Percentiles rank a stretch among this genome's conserved stretches.
Conservation (phyloP, 2,113 vertebrate species). For the Diglossa brunneiventris region DNA sequence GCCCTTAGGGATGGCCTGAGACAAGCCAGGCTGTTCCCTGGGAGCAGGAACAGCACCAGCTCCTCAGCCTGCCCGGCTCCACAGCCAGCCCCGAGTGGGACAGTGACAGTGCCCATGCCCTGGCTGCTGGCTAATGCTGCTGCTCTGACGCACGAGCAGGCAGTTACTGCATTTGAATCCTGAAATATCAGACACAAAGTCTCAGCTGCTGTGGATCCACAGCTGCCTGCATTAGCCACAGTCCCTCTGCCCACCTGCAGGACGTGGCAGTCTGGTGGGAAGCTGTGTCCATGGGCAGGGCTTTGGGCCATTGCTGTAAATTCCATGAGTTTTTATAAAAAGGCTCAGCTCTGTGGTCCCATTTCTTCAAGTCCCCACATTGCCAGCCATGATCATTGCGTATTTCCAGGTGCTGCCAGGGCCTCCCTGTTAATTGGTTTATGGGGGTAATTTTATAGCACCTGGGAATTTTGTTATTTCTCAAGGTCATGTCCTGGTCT, state of each 20-base stretch:
- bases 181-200: neutral
- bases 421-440: neutral
- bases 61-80: no score
- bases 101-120: no score
- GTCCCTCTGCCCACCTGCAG: no score
- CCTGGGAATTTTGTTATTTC: neutral
- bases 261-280: neutral
- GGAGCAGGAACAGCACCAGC: no score
- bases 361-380: neutral
- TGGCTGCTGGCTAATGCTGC: neutral
- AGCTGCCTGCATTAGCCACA: neutral
- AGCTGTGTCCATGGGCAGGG: neutral
- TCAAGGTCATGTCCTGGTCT: neutral
- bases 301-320: fast-evolving
- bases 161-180: neutral
- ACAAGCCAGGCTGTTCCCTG: no score
- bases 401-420: neutral
- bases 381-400: neutral
- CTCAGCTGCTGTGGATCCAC: neutral
- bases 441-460: neutral
- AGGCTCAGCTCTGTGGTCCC: neutral
- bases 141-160: neutral
- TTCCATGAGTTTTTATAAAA: neutral
- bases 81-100: no score
- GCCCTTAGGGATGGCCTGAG: no score